Evolutionary conservation across 2,888 invertebrate species (phyloP), one percentile per base, ranked within the genome.

Genomic region (Deilephila elpenor): DNA sequence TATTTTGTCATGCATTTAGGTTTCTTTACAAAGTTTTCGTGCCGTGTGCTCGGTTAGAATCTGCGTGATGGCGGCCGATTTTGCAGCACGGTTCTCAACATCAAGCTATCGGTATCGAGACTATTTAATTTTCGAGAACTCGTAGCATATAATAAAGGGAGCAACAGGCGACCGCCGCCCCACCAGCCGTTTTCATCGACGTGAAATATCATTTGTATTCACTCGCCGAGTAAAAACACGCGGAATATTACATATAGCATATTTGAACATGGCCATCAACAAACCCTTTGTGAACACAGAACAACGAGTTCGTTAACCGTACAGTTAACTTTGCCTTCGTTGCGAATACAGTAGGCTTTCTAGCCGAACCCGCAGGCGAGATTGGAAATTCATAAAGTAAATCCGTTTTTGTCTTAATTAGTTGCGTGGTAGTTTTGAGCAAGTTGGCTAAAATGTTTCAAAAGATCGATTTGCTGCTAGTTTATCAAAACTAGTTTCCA

Each of bases 401-500:
- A 76, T 75, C 77, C 67, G 76, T 78, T 81, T 78, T 76, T 75
- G 82, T 78, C 77, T 79, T 78, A 81, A 81, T 80, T 80, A 81
- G 78, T 77, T 81, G 56, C 29, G 59, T 59, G 77, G 78, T 77
- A 79, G 82, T 81, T 78, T 56, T 67, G 20, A 67, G 71, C 67
- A 70, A 37, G 72, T 74, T 75, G 77, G 74, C 34, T 67, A 70
- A 78, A 80, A 79, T 77, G 75, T 78, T 77, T 73, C 11, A 64
- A 59, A 64, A 61, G 77, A 80, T 79, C 79, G 78, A 78, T 82
- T 67, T 67, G 51, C 14, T 64, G 20, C 34, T 11, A 79, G 74
- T 75, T 75, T 74, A 34, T 62, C 75, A 74, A 3, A 75, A 74
- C 73, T 80, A 73, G 77, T 59, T 75, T 75, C 64, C 61, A 70